Percentiles rank a stretch among this genome's conserved stretches.
These are phyloP conservation scores for Trissolcus brochymenae DNA, from an alignment of 2,888 invertebrate species.

Conservation along the genomic window DNA sequence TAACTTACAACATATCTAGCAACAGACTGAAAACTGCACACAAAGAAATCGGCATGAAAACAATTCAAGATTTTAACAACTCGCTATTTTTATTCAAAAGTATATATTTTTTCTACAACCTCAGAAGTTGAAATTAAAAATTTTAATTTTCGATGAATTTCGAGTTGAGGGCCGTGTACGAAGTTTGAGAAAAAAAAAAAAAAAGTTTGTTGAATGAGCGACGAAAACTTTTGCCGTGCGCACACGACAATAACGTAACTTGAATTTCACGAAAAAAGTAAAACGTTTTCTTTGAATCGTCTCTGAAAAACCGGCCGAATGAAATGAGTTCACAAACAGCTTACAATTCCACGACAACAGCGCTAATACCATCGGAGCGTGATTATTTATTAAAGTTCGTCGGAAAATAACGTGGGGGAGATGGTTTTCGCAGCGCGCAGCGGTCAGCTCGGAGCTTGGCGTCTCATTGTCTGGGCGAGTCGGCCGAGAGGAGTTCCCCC, in stretches of 20 bases:
- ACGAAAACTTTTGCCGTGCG: too few relatives aligned
- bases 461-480: slow-evolving; percentile 53
- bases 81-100: too few relatives aligned
- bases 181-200: too few relatives aligned
- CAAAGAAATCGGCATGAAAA: too few relatives aligned
- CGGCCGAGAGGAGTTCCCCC: slow-evolving; percentile 49
- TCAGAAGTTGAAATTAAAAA: too few relatives aligned
- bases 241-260: too few relatives aligned
- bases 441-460: slow-evolving; percentile 39
- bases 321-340: slow-evolving; percentile 7
- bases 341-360: slow-evolving; percentile 11
- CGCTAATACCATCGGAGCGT: slow-evolving; percentile 9
- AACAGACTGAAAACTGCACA: background rate
- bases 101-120: too few relatives aligned
- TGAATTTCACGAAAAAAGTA: background rate
- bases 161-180: too few relatives aligned
- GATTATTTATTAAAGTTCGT: slow-evolving; percentile 41
- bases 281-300: too few relatives aligned
- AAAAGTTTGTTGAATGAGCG: too few relatives aligned
- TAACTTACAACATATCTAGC: background rate
- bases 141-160: too few relatives aligned
- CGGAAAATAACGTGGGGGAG: slow-evolving; percentile 43
- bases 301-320: slow-evolving; percentile 1
- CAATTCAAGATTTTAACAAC: too few relatives aligned
- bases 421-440: slow-evolving; percentile 26